Evolutionary conservation across 2,888 invertebrate genomes (phyloP).

Genomic region (Polymixis lichenea): DNA sequence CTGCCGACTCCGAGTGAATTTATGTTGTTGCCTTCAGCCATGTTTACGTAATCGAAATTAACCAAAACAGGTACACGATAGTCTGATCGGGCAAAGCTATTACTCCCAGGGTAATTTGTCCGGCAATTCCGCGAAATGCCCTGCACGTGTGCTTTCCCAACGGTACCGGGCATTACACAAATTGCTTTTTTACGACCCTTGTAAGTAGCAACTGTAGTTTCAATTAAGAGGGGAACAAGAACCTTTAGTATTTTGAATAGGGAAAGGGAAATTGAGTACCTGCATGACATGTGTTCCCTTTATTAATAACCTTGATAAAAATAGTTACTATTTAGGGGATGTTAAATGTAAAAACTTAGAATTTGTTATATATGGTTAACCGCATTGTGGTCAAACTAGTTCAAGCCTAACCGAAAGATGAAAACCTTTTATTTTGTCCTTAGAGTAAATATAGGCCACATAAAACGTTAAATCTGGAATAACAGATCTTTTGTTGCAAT

Average conservation of each 20-base stretch:
- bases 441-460: background rate
- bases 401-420: background rate
- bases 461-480: background rate
- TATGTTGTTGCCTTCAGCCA: background rate
- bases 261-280: background rate
- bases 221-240: conserved; percentile 31
- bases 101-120: conserved; percentile 50
- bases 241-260: too few species aligned
- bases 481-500: background rate
- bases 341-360: background rate
- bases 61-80: conserved; percentile 33
- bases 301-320: background rate
- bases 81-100: conserved; percentile 22
- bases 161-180: conserved; percentile 54
- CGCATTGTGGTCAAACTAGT: background rate
- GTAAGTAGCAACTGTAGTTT: conserved; percentile 41
- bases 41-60: conserved; percentile 39
- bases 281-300: background rate
- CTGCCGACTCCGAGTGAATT: background rate
- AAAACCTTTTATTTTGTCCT: background rate
- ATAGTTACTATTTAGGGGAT: background rate
- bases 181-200: conserved; percentile 53
- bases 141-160: conserved; percentile 49
- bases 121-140: conserved; percentile 38
- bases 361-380: background rate